Percentiles rank a stretch among this genome's conserved stretches.
These are phyloP conservation scores for Atrina japonica DNA, from an alignment of 2,888 invertebrate genomes.

Conservation along the genomic window DNA sequence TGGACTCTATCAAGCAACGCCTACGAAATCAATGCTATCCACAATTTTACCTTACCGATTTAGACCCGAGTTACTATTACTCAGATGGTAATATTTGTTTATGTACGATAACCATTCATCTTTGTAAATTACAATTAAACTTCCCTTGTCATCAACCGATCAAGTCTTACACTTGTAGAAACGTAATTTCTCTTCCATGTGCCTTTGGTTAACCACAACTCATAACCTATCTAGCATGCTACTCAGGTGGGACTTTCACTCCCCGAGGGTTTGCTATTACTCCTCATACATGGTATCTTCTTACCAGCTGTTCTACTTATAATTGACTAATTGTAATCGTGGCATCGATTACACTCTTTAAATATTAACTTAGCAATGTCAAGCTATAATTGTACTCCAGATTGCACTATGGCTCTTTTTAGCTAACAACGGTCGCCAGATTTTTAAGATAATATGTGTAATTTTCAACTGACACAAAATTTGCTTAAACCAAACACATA, in stretches of 20 bases:
- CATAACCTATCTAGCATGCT: conserved; percentile 10
- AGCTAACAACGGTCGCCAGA: too few species aligned
- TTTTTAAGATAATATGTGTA: too few species aligned
- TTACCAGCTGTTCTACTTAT: not conserved
- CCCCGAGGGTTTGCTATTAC: too few species aligned
- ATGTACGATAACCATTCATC: conserved; percentile 27
- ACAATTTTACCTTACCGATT: conserved; percentile 25
- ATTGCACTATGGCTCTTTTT: conserved; percentile 6
- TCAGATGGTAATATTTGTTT: conserved; percentile 21
- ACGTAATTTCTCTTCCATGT: too few species aligned
- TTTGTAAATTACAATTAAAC: conserved; percentile 13
- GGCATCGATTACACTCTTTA: conserved; percentile 7
- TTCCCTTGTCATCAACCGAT: conserved; percentile 9
- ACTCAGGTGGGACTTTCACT: too few species aligned
- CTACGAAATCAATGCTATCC: too few species aligned
- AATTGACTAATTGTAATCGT: conserved; percentile 22
- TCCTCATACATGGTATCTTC: conserved; percentile 10
- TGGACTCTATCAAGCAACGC: conserved; percentile 1
- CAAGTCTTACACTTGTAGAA: conserved; percentile 12
- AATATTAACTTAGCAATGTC: not conserved
- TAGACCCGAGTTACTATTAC: conserved; percentile 11
- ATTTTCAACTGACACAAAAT: too few species aligned
- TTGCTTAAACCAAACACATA: too few species aligned
- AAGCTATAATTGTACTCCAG: conserved; percentile 1
- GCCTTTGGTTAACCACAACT: conserved; percentile 1